Evolutionary conservation across 2,888 invertebrate genomes (phyloP).

Genomic region (Athripsodes cinereus): DNA sequence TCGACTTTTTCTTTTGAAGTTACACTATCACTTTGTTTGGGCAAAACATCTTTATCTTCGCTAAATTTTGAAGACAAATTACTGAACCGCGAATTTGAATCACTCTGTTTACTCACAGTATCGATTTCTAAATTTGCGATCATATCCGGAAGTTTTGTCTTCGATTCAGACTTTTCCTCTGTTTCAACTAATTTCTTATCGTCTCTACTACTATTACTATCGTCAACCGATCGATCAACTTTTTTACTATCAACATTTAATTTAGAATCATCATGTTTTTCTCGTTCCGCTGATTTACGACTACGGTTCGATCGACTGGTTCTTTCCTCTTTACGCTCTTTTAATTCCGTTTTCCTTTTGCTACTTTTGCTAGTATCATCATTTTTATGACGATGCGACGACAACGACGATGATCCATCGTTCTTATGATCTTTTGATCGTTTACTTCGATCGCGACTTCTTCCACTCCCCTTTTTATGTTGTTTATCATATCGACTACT

Average conservation of each 20-base stretch:
- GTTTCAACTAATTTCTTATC: not conserved
- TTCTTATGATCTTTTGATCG: too few relatives aligned
- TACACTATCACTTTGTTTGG: not conserved
- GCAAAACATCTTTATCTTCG: not conserved
- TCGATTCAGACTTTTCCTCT: not conserved
- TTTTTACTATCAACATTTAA: not conserved
- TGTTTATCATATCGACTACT: too few relatives aligned
- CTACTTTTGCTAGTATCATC: not conserved
- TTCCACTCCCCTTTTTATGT: too few relatives aligned
- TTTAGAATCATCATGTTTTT: not conserved
- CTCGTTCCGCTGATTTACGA: not conserved
- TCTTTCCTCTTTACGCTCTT: not conserved
- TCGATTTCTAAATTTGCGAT: too few relatives aligned
- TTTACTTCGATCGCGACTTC: too few relatives aligned
- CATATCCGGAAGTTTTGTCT: not conserved
- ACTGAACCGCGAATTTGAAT: not conserved
- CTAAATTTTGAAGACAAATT: not conserved
- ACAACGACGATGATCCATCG: too few relatives aligned
- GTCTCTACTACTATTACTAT: not conserved
- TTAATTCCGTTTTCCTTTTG: not conserved
- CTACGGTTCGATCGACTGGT: not conserved
- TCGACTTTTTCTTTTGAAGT: not conserved
- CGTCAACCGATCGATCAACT: not conserved
- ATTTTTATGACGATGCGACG: not conserved
- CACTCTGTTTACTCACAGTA: not conserved